Base-by-base conservation (phyloP, 2,113 vertebrate genomes). In the Nothocercus nigrocapillus region DNA sequence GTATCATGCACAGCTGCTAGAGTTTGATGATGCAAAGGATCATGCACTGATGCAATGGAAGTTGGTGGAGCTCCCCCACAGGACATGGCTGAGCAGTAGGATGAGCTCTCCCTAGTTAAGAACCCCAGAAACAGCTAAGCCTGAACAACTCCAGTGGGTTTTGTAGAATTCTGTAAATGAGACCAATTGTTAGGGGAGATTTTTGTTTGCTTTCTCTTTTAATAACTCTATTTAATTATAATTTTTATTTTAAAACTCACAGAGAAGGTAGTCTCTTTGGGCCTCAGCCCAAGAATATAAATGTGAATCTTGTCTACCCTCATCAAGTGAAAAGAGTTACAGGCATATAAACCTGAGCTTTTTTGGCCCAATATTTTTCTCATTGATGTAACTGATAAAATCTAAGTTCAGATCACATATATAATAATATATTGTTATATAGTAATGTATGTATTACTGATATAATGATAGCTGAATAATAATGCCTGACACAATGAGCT, bases 51-150 rank as follows among this genome's bases (percentile, higher is more conserved):
- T 73, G 38, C 27, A 88, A 47, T 68, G 28, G 25, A 85, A 66
- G 47, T 34, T 45, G 45, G 15, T 36, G 11, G 40, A 87, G 49
- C 47, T 91, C 69, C 87, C 62, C 34, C 27, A 53, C 49, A 58
- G 84, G 81, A 40, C 73, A 25, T 62, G 51, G 58, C 78, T 62
- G 63, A 92, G 56, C 70, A 38, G 47, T 70, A 94, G 59, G 67
- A 81, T 70, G 28, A 90, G 21, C 36, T 89, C 49, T 82, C 30
- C 1, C 76, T 90, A 64, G 77, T 93, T 88, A 91, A 69, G 77
- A 95, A 8, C 4, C 13, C 18, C 36, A 19, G 24, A n/a, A 45
- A 54, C 27, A 63, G 44, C 59, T 69, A 87, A 91, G 11, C 53
- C 40, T 89, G 49, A 62, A 86, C 56, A 78, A 89, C 92, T 17